Percentiles rank a stretch among this genome's conserved stretches.
Conservation (phyloP, 2,888 invertebrate species). For the Rhodophaea formosa region DNA sequence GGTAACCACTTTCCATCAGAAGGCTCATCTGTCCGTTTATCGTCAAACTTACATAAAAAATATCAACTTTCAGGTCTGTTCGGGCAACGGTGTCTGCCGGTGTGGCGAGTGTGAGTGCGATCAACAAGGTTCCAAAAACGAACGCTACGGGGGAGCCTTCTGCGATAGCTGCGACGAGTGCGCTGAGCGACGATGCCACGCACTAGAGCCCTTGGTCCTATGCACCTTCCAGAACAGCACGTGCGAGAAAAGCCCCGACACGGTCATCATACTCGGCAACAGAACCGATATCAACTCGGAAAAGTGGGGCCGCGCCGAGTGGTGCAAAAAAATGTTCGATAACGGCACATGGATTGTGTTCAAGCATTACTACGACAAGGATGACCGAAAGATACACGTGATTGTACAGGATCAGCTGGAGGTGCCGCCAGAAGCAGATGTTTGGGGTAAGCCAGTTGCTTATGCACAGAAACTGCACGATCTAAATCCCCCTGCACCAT, state of each 20-base stretch:
- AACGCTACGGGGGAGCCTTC: slow-evolving; percentile 79
- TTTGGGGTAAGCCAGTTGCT: slow-evolving; percentile 59
- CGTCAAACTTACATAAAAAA: too few species aligned
- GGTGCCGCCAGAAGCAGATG: slow-evolving; percentile 41
- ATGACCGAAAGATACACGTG: slow-evolving; percentile 39
- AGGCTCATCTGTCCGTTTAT: too few species aligned
- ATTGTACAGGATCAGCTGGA: slow-evolving; percentile 60
- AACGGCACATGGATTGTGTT: slow-evolving; percentile 50
- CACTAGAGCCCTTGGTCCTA: slow-evolving; percentile 85
- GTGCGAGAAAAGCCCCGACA: slow-evolving; percentile 43
- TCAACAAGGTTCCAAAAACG: slow-evolving; percentile 45
- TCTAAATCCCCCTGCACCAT: too few species aligned
- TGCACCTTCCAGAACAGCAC: slow-evolving; percentile 62
- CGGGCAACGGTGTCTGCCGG: slow-evolving; percentile 83
- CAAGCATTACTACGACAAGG: slow-evolving; percentile 43
- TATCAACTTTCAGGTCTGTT: slow-evolving; percentile 59
- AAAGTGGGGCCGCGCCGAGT: slow-evolving; percentile 21
- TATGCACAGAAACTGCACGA: too few species aligned
- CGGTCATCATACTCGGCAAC: slow-evolving; percentile 38
- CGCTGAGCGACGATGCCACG: slow-evolving; percentile 83
- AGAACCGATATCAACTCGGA: slow-evolving; percentile 45
- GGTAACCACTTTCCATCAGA: too few species aligned
- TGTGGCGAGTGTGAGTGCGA: slow-evolving; percentile 87
- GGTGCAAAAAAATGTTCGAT: slow-evolving; percentile 45
- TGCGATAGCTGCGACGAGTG: slow-evolving; percentile 89